Evolutionary conservation across 2,888 invertebrate genomes (phyloP), one percentile per base, ranked within the genome.

Genomic region (Patella pellucida): DNA sequence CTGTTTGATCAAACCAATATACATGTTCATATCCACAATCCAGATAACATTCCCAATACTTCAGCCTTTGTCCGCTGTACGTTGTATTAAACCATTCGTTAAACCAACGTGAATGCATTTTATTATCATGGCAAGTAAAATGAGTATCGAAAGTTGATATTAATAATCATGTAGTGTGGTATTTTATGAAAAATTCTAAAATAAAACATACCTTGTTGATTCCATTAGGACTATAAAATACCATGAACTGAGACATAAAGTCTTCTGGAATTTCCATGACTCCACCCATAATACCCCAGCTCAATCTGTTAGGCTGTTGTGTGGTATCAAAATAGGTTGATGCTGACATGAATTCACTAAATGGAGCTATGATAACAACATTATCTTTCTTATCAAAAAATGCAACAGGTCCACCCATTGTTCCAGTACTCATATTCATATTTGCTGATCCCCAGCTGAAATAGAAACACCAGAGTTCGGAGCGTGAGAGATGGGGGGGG

Each of bases 271-370:
- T 23, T 23, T 62, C 62, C 19, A 23, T 23, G 19, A 62, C 62
- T 62, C 19, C 19, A 0, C 62, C 62, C 62, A 62, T 62, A 2
- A 23, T 62, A 23, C 62, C 62, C 62, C 62, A 62, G 62, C 23
- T 19, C 7, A 62, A 19, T 41, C 41, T 41, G n/a, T 81, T 78
- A n/a, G 79, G 80, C 4, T 62, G 19, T 12, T 23, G 19, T 0
- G 14, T 23, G 11, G 62, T 23, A 23, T 62, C 62, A 14, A 23
- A 11, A 78, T 78, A 83, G 2, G 23, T 23, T 62, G 62, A 62
- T 62, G 62, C 14, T 9, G 62, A 62, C 62, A 62, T 62, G 14
- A 62, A 62, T 62, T 23, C 23, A 23, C 23, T 62, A 23, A 23
- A 19, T 23, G 62, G 62, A 12, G 62, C 19, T 12, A 62, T 23